Conservation (phyloP, 1,140 invertebrate genomes). For the Zophobas morio region DNA sequence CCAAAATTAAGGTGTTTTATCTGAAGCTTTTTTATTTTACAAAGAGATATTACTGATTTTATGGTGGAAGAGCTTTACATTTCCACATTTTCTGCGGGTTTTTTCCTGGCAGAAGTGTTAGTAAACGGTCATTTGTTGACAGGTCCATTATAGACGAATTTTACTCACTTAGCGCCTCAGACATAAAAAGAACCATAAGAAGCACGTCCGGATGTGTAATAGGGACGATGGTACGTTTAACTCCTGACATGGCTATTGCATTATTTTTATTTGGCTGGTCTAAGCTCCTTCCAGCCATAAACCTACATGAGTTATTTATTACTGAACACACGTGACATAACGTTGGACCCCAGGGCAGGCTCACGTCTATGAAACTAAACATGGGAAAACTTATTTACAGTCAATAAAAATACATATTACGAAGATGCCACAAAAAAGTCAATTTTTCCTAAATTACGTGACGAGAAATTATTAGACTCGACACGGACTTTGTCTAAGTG, state of each 20-base stretch:
- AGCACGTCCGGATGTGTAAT: conserved; percentile 42
- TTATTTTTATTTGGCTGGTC: conserved; percentile 57
- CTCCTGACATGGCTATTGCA: conserved; percentile 56
- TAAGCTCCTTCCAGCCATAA: conserved; percentile 54
- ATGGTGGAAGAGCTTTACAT: conserved; percentile 4
- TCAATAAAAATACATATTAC: conserved; percentile 56
- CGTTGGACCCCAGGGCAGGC: conserved; percentile 38
- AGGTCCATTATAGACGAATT: conserved; percentile 42
- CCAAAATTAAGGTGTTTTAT: neutral
- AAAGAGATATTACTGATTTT: too few relatives aligned
- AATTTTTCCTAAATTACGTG: conserved; percentile 17
- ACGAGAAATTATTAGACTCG: neutral
- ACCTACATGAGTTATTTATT: conserved; percentile 60
- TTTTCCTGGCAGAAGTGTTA: conserved; percentile 25
- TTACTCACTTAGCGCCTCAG: conserved; percentile 12
- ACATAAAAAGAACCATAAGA: conserved; percentile 43
- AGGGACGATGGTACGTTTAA: conserved; percentile 44
- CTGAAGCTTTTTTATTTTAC: neutral
- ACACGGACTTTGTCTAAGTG: neutral
- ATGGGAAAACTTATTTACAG: conserved; percentile 55
- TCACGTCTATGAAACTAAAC: conserved; percentile 46
- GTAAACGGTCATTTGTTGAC: conserved; percentile 33
- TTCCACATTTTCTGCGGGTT: conserved; percentile 13
- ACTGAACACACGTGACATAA: conserved; percentile 57
- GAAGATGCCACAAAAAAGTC: neutral